Percentiles rank a stretch among this genome's conserved stretches.
Evolutionary conservation across 1,140 invertebrate genomes (phyloP).

Genomic region (Drosophila orosa): DNA sequence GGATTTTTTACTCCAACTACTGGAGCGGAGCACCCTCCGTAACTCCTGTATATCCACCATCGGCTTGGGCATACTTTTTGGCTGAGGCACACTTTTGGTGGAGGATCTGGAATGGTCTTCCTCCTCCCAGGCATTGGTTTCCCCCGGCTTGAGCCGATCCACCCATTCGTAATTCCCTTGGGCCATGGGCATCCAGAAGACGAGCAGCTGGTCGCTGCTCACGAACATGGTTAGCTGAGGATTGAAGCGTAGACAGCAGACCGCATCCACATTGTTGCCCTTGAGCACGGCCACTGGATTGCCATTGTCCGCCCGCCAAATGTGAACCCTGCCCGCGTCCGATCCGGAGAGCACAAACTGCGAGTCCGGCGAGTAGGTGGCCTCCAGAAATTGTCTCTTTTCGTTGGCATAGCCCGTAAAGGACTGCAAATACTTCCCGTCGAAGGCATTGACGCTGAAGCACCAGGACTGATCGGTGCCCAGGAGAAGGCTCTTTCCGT

Average conservation of each 20-base stretch:
- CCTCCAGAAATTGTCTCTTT: conserved; percentile 19
- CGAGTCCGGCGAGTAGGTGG: conserved; percentile 52
- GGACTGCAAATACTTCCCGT: conserved; percentile 26
- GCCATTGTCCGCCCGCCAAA: conserved; percentile 47
- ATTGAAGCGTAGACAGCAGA: conserved; percentile 47
- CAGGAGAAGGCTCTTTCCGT: conserved; percentile 43
- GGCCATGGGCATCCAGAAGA: conserved; percentile 52
- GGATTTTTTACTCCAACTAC: not conserved
- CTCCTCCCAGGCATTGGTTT: not conserved
- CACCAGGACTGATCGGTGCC: conserved; percentile 47
- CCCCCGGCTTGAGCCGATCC: not conserved
- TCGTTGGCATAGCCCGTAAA: conserved; percentile 32
- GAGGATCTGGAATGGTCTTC: not conserved
- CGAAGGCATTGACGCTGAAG: conserved; percentile 50
- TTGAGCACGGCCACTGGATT: conserved; percentile 22
- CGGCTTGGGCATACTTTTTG: not conserved
- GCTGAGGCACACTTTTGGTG: not conserved
- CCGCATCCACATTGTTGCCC: conserved; percentile 24
- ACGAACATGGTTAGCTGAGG: conserved; percentile 53
- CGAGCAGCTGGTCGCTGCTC: conserved; percentile 33
- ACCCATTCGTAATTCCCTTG: conserved; percentile 16
- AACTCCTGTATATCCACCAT: not conserved
- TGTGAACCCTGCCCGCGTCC: conserved; percentile 43
- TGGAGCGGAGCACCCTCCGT: not conserved
- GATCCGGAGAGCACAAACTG: conserved; percentile 48